These are phyloP conservation scores for Nymphalis c-album DNA, from an alignment of 2,888 invertebrate species.

Conservation along the genomic window DNA sequence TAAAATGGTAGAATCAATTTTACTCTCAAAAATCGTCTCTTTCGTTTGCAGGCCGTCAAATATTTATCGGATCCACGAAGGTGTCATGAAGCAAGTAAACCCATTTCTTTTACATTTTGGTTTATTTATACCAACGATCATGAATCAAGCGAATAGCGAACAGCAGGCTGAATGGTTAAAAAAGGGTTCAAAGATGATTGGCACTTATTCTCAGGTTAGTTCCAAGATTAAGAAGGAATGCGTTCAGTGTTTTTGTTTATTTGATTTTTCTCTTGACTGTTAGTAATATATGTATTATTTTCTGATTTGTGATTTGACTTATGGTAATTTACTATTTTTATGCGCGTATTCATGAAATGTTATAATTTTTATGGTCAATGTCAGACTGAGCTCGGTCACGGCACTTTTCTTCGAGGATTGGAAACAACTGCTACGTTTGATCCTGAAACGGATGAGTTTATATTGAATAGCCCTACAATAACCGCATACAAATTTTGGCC, in stretches of 20 bases:
- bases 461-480: constrained; percentile 91
- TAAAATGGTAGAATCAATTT: background rate
- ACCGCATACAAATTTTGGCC: constrained; percentile 99
- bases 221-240: too few relatives aligned
- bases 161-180: constrained; percentile 93
- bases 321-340: too few relatives aligned
- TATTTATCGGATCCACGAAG: constrained; percentile 53
- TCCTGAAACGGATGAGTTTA: constrained; percentile 89
- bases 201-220: constrained; percentile 93
- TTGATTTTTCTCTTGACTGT: too few relatives aligned
- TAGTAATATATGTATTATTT: too few relatives aligned
- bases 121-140: constrained; percentile 94
- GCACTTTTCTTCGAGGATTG: constrained; percentile 94
- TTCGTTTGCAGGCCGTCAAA: constrained; percentile 51
- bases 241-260: too few relatives aligned
- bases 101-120: constrained; percentile 89
- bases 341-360: too few relatives aligned
- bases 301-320: too few relatives aligned
- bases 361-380: too few relatives aligned
- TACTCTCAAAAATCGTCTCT: background rate
- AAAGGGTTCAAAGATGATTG: constrained; percentile 89
- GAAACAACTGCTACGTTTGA: constrained; percentile 97
- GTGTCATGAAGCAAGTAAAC: constrained; percentile 82
- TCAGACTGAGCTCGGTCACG: constrained; percentile 97
- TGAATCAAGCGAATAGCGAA: constrained; percentile 91